A percentile compares a stretch with the other conserved stretches of the same genome.
phyloP scores from a whole-genome alignment of 2,888 invertebrate genomes.

The Busseola fusca region DNA sequence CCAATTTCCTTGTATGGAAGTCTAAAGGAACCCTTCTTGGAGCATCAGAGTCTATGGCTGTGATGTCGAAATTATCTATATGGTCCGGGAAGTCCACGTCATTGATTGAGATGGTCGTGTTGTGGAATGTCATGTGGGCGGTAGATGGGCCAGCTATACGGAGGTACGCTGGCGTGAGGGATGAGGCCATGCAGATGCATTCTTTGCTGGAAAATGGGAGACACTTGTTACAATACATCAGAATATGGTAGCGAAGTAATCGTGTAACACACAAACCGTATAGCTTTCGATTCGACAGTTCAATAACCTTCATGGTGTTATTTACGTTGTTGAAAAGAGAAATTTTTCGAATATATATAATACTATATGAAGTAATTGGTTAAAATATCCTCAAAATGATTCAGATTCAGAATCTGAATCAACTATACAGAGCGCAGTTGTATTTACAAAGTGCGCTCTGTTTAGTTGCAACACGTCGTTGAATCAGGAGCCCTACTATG shows the following conservation, averaged over 20 bases:
- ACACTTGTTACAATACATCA: not conserved
- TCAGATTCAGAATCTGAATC: too few relatives aligned
- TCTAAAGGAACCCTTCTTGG: slow-evolving; percentile 36
- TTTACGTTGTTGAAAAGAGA: too few relatives aligned
- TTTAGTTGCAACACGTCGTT: not conserved
- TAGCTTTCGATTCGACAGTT: not conserved
- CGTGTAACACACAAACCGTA: not conserved
- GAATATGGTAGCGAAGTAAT: not conserved
- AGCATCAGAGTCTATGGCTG: slow-evolving; percentile 46
- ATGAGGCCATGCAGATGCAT: slow-evolving; percentile 90
- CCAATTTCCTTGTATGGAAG: slow-evolving; percentile 54
- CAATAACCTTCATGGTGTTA: too few relatives aligned
- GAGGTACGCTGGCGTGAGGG: slow-evolving; percentile 92
- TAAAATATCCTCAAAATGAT: not conserved
- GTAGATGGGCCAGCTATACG: slow-evolving; percentile 92
- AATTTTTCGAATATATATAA: too few relatives aligned
- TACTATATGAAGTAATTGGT: too few relatives aligned
- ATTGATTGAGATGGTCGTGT: slow-evolving; percentile 76
- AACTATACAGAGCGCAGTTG: too few relatives aligned
- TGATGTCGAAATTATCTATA: slow-evolving; percentile 39
- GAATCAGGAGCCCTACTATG: too few relatives aligned
- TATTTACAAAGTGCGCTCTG: not conserved
- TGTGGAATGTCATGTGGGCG: slow-evolving; percentile 81
- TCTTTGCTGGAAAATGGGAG: slow-evolving; percentile 82
- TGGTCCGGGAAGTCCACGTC: slow-evolving; percentile 56